A percentile compares a stretch with the other conserved stretches of the same genome.
Evolutionary conservation across 2,113 vertebrate species (phyloP).

Genomic region (Pitta sordida): DNA sequence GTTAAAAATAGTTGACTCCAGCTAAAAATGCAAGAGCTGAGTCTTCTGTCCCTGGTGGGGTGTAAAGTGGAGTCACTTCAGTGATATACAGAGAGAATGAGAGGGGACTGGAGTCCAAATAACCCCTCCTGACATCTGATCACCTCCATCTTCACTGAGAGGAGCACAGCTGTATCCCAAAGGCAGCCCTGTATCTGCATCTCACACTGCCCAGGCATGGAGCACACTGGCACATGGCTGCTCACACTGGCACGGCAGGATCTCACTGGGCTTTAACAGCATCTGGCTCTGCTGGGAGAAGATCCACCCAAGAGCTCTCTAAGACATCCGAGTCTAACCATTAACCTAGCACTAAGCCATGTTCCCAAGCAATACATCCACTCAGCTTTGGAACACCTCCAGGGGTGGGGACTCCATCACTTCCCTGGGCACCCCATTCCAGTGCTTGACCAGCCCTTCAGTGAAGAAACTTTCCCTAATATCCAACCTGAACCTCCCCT

Average conservation of each 20-base stretch:
- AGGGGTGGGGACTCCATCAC: background rate
- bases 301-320: background rate
- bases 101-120: background rate
- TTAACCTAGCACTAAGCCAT: background rate
- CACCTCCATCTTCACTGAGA: background rate
- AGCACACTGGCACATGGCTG: background rate
- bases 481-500: background rate
- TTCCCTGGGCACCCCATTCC: no score
- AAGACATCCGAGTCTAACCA: background rate
- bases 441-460: no score
- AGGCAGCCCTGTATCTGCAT: background rate
- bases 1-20: constrained; percentile 48
- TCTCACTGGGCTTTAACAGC: background rate
- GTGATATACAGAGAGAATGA: background rate
- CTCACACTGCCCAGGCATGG: background rate
- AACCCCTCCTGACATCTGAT: background rate
- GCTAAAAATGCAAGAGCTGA: background rate
- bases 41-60: background rate
- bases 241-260: background rate
- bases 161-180: background rate
- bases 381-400: background rate
- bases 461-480: no score
- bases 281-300: background rate
- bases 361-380: background rate
- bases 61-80: constrained; percentile 11